Evolutionary conservation across 2,888 invertebrate genomes (phyloP).

Genomic region (Lithodes maja): DNA sequence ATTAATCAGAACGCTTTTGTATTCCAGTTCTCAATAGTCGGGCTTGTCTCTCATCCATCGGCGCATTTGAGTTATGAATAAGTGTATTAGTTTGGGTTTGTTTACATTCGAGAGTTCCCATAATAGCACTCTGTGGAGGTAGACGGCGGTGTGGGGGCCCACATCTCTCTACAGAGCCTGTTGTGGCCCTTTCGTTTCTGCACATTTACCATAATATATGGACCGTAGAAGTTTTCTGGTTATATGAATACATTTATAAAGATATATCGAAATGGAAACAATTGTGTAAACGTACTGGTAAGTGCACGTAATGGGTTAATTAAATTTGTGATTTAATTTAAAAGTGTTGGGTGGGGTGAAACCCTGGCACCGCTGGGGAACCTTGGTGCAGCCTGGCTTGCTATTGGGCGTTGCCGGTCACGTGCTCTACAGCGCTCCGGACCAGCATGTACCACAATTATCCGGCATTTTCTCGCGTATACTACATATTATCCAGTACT

Average conservation of each 20-base stretch:
- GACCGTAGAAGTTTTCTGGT: no score
- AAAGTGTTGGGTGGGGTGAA: constrained; percentile 5
- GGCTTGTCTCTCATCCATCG: constrained; percentile 26
- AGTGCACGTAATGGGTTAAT: background rate
- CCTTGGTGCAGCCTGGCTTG: constrained; percentile 48
- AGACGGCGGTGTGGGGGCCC: constrained; percentile 55
- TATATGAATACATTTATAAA: no score
- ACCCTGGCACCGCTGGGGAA: constrained; percentile 53
- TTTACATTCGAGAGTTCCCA: constrained; percentile 59
- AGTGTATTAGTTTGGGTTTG: constrained; percentile 60
- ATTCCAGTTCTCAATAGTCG: constrained; percentile 24
- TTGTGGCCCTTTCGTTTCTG: background rate
- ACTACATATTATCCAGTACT: background rate
- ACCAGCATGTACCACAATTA: constrained; percentile 37
- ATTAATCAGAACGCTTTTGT: constrained; percentile 18
- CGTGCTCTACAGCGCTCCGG: constrained; percentile 46
- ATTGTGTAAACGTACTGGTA: no score
- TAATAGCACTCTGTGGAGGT: constrained; percentile 65
- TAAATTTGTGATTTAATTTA: constrained; percentile 23
- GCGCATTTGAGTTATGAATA: constrained; percentile 51
- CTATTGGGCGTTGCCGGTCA: constrained; percentile 50
- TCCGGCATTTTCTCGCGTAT: background rate
- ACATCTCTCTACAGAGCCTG: constrained; percentile 17
- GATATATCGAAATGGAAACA: no score
- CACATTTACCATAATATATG: background rate